Evolutionary conservation across 2,888 invertebrate genomes (phyloP).

Genomic region (Hydriomena furcata): DNA sequence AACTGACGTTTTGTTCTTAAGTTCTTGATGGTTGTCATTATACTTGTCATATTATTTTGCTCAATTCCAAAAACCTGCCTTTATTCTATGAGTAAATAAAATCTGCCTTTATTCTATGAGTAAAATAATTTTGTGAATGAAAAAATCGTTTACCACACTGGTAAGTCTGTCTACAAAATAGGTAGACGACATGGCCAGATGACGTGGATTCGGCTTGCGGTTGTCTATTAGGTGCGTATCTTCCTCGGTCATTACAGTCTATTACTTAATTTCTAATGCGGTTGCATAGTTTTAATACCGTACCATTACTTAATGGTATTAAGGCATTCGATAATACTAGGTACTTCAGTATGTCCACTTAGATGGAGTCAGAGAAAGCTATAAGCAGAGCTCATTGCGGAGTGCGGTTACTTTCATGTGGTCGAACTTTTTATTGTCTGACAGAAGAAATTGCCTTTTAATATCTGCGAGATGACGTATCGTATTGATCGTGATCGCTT

Average conservation of each 20-base stretch:
- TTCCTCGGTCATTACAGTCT: slow-evolving; percentile 19
- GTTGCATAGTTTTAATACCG: slow-evolving; percentile 40
- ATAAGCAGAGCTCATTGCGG: slow-evolving; percentile 47
- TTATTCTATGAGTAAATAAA: too few relatives aligned
- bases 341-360: slow-evolving; percentile 37
- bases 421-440: slow-evolving; percentile 50
- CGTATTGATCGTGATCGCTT: slow-evolving; percentile 12
- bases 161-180: too few relatives aligned
- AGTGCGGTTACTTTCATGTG: slow-evolving; percentile 63
- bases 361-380: slow-evolving; percentile 60
- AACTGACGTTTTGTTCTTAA: slow-evolving; percentile 20
- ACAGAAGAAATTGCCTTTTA: slow-evolving; percentile 48
- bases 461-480: slow-evolving; percentile 33
- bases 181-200: too few relatives aligned
- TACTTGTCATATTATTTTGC: slow-evolving; percentile 8
- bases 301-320: slow-evolving; percentile 35
- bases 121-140: too few relatives aligned
- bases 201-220: background rate
- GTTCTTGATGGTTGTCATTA: slow-evolving; percentile 29
- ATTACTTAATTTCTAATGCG: slow-evolving; percentile 42
- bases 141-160: too few relatives aligned
- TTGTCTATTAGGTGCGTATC: background rate
- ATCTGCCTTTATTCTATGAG: too few relatives aligned
- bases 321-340: slow-evolving; percentile 36
- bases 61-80: background rate